Evolutionary conservation across 2,113 vertebrate genomes (phyloP).

Genomic region (Scalopus aquaticus): DNA sequence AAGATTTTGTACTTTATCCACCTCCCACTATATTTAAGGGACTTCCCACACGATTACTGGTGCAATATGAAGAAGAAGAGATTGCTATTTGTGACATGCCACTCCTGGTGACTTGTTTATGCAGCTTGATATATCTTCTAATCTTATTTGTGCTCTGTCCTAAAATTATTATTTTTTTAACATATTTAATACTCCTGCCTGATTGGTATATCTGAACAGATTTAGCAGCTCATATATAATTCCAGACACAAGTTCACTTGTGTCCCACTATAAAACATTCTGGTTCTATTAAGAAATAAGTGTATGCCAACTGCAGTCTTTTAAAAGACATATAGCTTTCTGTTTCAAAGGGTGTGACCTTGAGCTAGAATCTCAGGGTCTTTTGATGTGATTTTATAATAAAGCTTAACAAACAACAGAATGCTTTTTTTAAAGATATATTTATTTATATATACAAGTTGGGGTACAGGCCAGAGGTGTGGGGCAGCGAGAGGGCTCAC

Average conservation of each 20-base stretch:
- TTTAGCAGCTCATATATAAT: background rate
- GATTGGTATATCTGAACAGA: background rate
- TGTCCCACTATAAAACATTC: background rate
- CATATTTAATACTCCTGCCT: background rate
- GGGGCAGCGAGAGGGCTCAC: no score
- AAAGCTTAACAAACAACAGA: background rate
- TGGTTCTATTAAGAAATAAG: background rate
- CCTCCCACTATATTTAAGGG: background rate
- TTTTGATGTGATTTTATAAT: background rate
- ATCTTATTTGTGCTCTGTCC: background rate
- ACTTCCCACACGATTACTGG: rapidly evolving
- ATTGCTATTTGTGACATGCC: background rate
- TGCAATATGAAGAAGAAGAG: background rate
- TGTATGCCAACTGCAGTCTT: background rate
- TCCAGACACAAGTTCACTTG: background rate
- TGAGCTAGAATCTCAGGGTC: background rate
- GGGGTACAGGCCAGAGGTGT: no score
- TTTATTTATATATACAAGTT: no score
- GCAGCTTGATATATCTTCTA: background rate
- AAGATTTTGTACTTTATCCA: background rate
- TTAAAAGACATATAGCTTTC: background rate
- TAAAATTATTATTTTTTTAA: background rate
- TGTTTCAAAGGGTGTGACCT: background rate
- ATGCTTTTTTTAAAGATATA: no score
- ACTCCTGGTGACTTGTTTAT: background rate